Evolutionary conservation across 2,113 vertebrate genomes (phyloP).

Genomic region (Toxotes chatareus): DNA sequence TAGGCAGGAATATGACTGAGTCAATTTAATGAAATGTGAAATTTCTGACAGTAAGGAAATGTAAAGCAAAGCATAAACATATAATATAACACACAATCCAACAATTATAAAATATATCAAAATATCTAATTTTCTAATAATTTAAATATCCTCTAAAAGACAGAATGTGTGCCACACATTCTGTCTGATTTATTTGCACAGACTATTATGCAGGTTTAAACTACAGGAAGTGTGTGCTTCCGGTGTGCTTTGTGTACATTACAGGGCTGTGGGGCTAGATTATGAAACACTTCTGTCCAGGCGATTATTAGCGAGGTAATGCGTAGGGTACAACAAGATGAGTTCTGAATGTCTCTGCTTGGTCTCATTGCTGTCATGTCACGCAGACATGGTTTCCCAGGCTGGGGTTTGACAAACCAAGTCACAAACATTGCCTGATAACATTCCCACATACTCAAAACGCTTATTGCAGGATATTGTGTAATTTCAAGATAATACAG

Average conservation of each 20-base stretch:
- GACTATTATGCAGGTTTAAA: neutral
- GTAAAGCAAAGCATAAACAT: neutral
- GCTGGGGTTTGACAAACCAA: slow-evolving; percentile 12
- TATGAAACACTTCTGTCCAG: slow-evolving; percentile 28
- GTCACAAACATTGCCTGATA: slow-evolving; percentile 19
- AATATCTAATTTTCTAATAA: neutral
- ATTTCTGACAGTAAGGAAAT: neutral
- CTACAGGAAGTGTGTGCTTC: neutral
- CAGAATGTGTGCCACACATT: neutral
- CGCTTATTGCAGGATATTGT: neutral
- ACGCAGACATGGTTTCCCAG: slow-evolving; percentile 11
- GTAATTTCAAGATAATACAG: slow-evolving; percentile 6
- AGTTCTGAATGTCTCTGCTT: slow-evolving; percentile 15
- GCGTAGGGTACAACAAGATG: slow-evolving; percentile 24
- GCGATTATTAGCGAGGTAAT: slow-evolving; percentile 55
- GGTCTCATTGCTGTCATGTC: slow-evolving; percentile 11
- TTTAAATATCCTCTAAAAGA: neutral
- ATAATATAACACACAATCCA: neutral
- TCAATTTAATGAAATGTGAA: neutral
- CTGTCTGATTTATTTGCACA: neutral
- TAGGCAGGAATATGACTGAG: neutral
- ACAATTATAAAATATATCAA: neutral
- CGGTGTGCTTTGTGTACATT: slow-evolving; percentile 6
- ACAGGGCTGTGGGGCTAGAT: neutral
- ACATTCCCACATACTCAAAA: slow-evolving; percentile 17